These are phyloP conservation scores for Elgaria multicarinata DNA, from an alignment of 2,113 vertebrate genomes.

Conservation along the genomic window DNA sequence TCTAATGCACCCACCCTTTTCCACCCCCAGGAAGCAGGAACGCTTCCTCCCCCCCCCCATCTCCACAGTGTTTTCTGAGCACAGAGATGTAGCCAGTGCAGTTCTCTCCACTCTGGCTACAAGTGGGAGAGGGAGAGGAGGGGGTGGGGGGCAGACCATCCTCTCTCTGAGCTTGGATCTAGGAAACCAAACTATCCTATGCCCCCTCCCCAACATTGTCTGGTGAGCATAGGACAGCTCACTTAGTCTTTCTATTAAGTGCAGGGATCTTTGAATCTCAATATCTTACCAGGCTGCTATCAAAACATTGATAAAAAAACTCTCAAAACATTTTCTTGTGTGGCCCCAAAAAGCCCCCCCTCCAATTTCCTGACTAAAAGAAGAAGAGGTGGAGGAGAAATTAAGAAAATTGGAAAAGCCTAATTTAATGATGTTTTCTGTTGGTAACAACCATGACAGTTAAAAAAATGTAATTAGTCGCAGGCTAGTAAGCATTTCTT, in stretches of 20 bases:
- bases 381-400: background rate
- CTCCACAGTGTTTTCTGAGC: too few species aligned
- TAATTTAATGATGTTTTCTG: background rate
- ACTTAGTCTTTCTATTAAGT: background rate
- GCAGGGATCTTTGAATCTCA: background rate
- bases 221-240: too few species aligned
- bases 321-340: background rate
- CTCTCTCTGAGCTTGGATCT: too few species aligned
- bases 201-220: too few species aligned
- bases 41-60: too few species aligned
- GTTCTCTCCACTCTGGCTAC: too few species aligned
- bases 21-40: too few species aligned
- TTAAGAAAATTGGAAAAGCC: background rate
- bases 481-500: conserved; percentile 4
- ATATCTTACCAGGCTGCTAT: background rate
- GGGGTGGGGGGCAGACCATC: too few species aligned
- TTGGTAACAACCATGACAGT: background rate
- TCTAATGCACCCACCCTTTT: too few species aligned
- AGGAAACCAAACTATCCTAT: too few species aligned
- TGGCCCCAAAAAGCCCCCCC: background rate
- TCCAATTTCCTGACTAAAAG: background rate
- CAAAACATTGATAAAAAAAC: background rate
- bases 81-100: too few species aligned
- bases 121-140: too few species aligned
- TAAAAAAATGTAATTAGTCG: conserved; percentile 37